These are phyloP conservation scores for Hermaeophaga mercurialis DNA, from an alignment of 2,888 invertebrate species.

Conservation along the genomic window DNA sequence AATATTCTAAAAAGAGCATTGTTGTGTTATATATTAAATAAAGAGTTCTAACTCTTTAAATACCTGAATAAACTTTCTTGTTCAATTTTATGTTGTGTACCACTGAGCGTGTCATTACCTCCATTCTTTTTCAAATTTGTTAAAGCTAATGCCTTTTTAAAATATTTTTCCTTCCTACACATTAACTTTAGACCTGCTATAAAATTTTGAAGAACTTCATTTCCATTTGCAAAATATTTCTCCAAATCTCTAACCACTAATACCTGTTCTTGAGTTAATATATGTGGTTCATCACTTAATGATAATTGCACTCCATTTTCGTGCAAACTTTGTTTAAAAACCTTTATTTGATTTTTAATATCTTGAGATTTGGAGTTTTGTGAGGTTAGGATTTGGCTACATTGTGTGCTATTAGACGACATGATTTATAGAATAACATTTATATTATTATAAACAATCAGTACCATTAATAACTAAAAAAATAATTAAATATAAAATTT, in stretches of 20 bases:
- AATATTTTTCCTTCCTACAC: slow-evolving; percentile 47
- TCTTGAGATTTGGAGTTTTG: slow-evolving; percentile 24
- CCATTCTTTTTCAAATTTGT: slow-evolving; percentile 48
- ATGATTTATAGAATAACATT: no score
- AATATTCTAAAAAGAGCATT: slow-evolving; percentile 61
- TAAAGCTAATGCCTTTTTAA: slow-evolving; percentile 51
- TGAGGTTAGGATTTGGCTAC: slow-evolving; percentile 29
- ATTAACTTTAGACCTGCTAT: slow-evolving; percentile 57
- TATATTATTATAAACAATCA: no score
- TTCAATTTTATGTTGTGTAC: slow-evolving; percentile 32
- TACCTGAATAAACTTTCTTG: slow-evolving; percentile 49
- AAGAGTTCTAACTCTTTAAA: no score
- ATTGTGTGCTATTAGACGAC: slow-evolving; percentile 70
- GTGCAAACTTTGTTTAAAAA: slow-evolving; percentile 34
- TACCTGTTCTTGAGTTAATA: slow-evolving; percentile 51
- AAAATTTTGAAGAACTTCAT: slow-evolving; percentile 61
- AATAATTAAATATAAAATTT: no score
- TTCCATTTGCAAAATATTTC: slow-evolving; percentile 39
- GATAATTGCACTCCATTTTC: slow-evolving; percentile 46
- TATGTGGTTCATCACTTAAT: slow-evolving; percentile 40
- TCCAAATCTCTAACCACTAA: slow-evolving; percentile 52
- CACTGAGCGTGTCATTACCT: slow-evolving; percentile 26
- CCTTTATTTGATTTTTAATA: slow-evolving; percentile 23
- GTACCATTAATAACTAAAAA: no score
- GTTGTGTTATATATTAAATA: no score